Evolutionary conservation across 2,888 invertebrate genomes (phyloP).

Genomic region (Brachypterus glaber): DNA sequence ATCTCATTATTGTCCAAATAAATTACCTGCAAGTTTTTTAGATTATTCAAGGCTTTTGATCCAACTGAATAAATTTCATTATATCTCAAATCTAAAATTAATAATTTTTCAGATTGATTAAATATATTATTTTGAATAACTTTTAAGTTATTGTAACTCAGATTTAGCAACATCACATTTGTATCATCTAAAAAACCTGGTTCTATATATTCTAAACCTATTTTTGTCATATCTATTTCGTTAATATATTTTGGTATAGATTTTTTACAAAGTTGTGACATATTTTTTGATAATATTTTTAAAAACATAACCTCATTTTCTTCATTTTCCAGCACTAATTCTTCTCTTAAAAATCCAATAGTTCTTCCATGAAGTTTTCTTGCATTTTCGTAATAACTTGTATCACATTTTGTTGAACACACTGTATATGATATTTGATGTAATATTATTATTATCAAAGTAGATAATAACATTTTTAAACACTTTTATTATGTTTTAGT

Average conservation of each 20-base stretch:
- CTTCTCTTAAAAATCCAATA: not conserved
- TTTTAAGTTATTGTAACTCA: not conserved
- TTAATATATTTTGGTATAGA: not conserved
- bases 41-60: not conserved
- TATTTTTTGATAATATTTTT: not conserved
- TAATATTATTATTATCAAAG: no score
- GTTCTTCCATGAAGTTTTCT: not conserved
- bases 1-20: not conserved
- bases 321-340: not conserved
- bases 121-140: not conserved
- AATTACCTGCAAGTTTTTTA: not conserved
- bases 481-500: no score
- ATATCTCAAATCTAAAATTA: not conserved
- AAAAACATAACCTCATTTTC: not conserved
- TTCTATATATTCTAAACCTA: not conserved
- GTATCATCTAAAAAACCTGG: not conserved
- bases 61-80: not conserved
- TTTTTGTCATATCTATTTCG: not conserved
- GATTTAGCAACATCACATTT: not conserved
- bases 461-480: no score
- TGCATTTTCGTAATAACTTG: slow-evolving; percentile 2
- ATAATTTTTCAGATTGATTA: not conserved
- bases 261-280: not conserved
- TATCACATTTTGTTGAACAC: no score
- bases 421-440: no score